Evolutionary conservation across 1,140 invertebrate species (phyloP).

Genomic region (Dysdera silvatica): DNA sequence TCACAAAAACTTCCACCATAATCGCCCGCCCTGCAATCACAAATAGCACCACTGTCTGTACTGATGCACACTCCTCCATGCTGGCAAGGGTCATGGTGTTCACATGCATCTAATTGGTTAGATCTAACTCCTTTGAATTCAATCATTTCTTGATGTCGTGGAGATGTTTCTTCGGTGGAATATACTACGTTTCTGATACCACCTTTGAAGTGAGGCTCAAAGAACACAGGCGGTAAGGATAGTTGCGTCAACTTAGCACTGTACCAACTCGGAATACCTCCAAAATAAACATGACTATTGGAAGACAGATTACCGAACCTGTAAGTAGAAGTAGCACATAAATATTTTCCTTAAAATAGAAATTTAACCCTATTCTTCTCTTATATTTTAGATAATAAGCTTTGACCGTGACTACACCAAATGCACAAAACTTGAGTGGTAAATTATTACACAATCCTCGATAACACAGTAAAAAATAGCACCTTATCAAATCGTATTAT

Average conservation of each 20-base stretch:
- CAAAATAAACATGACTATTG: slow-evolving; percentile 85
- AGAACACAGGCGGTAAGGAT: slow-evolving; percentile 77
- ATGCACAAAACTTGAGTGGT: too few species aligned
- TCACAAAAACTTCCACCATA: slow-evolving; percentile 88
- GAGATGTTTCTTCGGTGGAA: slow-evolving; percentile 61
- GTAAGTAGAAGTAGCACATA: too few species aligned
- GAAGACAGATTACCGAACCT: slow-evolving; percentile 70
- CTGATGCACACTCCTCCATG: slow-evolving; percentile 90
- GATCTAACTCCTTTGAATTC: slow-evolving; percentile 61
- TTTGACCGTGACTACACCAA: too few species aligned
- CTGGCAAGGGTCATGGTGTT: slow-evolving; percentile 78
- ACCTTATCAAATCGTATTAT: too few species aligned
- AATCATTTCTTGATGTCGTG: slow-evolving; percentile 56
- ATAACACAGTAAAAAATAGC: too few species aligned
- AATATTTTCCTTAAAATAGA: too few species aligned
- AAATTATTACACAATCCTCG: too few species aligned
- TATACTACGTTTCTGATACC: slow-evolving; percentile 76
- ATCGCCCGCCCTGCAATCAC: slow-evolving; percentile 82
- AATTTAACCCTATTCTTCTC: slow-evolving; percentile 4
- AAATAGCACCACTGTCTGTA: slow-evolving; percentile 83
- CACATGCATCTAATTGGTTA: slow-evolving; percentile 65
- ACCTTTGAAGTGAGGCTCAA: slow-evolving; percentile 79
- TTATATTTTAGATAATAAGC: too few species aligned
- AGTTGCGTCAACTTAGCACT: slow-evolving; percentile 71
- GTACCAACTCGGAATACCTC: slow-evolving; percentile 82